Evolutionary conservation across 2,113 vertebrate genomes (phyloP).

Genomic region (Rattus norvegicus): GRCr8 NC_086023.1:68772501-68773000

Average conservation of each 20-base stretch:
- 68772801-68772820: constrained; percentile 91
- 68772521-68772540: not conserved
- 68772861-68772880: constrained; percentile 91
- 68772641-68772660: not conserved
- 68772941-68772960: not conserved
- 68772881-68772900: constrained; percentile 94
- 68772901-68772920: constrained; percentile 99
- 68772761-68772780: not conserved
- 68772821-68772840: constrained; percentile 89
- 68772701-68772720: not conserved
- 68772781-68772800: not conserved
- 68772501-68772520: not conserved
- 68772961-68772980: not conserved
- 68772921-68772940: constrained; percentile 94
- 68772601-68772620: not conserved
- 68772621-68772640: not conserved
- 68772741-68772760: not conserved
- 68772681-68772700: not conserved
- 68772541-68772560: not conserved
- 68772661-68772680: accelerated
- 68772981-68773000: constrained; percentile 3
- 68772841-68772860: constrained; percentile 90
- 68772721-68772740: too few relatives aligned
- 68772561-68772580: too few relatives aligned
- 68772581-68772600: not conserved